Evolutionary conservation across 2,113 vertebrate genomes (phyloP).

Genomic region (Promerops cafer): DNA sequence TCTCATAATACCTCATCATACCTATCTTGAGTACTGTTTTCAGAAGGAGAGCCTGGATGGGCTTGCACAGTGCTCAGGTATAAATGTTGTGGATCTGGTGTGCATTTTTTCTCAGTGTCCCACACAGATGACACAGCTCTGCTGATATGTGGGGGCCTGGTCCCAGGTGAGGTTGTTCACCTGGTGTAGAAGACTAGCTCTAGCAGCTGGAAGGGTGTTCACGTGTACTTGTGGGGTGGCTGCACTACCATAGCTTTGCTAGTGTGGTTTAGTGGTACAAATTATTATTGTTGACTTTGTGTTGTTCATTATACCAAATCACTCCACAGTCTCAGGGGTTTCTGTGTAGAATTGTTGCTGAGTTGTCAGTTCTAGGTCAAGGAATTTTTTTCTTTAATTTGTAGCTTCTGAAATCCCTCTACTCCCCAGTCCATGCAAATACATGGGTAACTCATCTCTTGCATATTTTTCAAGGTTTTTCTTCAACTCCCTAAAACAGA

Average conservation of each 20-base stretch:
- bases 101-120: background rate
- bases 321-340: background rate
- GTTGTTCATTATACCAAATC: background rate
- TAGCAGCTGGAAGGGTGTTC: background rate
- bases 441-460: background rate
- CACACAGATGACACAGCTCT: background rate
- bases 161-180: background rate
- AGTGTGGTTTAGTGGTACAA: background rate
- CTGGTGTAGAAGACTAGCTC: background rate
- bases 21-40: background rate
- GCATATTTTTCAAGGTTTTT: background rate
- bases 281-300: background rate
- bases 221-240: fast-evolving
- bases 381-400: background rate
- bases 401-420: background rate
- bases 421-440: background rate
- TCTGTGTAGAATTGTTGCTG: background rate
- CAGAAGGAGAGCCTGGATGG: background rate
- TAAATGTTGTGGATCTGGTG: background rate
- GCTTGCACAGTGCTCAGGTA: background rate
- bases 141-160: background rate
- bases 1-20: background rate
- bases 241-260: background rate
- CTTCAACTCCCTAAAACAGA: background rate
- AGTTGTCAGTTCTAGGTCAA: background rate